Evolutionary conservation across 2,113 vertebrate genomes (phyloP), one percentile per base, ranked within the genome.

Genomic region (Jacana jacana): DNA sequence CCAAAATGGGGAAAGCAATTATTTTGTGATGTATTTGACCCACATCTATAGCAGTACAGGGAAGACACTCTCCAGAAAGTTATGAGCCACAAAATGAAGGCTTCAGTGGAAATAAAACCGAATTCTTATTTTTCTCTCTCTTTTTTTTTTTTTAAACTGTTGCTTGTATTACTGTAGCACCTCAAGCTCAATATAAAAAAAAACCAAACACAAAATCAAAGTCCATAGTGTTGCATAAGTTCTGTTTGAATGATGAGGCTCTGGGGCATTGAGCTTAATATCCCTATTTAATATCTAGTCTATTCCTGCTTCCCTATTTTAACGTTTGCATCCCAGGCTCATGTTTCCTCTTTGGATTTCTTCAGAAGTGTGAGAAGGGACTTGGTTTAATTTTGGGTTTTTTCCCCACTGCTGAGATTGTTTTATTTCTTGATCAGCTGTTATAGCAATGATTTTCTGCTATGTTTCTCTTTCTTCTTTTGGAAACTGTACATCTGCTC

Each of bases 391-490:
- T 84, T 89, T 91, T 94, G 93, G 94, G 88, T 92, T 84, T 75
- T 37, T 88, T 71, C 57, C 88, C 46, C 40, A 35, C 46, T 79
- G 75, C 87, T 81, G 90, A 89, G 91, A 89, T 94, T 81, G 80
- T 90, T 95, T 96, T 92, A 93, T 93, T 96, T 88, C 79, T 92
- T 46, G 42, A 93, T 97, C 90, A 93, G 95, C 90, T 97, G 83
- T 94, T 96, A 44, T 6, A 91, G 94, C 80, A 76, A 88, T 66
- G 80, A 92, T 96, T 95, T 97, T 95, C 91, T 84, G 84, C 51
- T 87, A 40, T 49, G 78, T 71, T 88, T 95, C 42, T 78, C 42
- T 81, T 52, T 87, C 73, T 88, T 20, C 33, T 87, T 80, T 80
- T 94, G 84, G 90, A 97, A 97, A 69, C 72, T 44, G 58, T 97